Conservation (phyloP, 2,797 vertebrate species). For the Champsocephalus esox region DNA sequence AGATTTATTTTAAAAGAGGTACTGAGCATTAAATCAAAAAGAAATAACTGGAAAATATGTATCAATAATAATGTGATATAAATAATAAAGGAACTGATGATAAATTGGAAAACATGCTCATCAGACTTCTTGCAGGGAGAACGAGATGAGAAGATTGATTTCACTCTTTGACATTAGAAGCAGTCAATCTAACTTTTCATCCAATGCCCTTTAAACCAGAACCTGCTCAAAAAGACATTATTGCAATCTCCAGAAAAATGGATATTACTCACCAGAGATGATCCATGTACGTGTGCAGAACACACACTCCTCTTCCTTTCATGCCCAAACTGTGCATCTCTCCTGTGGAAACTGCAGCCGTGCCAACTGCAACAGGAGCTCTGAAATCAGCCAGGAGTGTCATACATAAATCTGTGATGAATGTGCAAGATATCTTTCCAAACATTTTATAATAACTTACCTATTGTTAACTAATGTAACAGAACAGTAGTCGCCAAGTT, state of each 20-base stretch:
- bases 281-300: constrained; percentile 94
- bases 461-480: constrained; percentile 90
- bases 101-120: background rate
- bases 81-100: background rate
- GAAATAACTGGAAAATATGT: background rate
- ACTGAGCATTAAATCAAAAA: background rate
- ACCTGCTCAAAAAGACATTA: background rate
- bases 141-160: background rate
- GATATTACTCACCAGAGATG: constrained; percentile 90
- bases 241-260: background rate
- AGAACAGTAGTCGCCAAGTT: constrained; percentile 88
- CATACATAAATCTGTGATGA: background rate
- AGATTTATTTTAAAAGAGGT: background rate
- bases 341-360: constrained; percentile 86
- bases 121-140: background rate
- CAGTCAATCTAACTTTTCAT: background rate
- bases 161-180: background rate
- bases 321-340: constrained; percentile 91
- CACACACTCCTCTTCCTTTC: constrained; percentile 94
- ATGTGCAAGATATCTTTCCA: background rate
- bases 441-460: constrained; percentile 69
- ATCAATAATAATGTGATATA: background rate
- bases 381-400: constrained; percentile 75
- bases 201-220: constrained; percentile 1
- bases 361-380: constrained; percentile 92